Conservation (phyloP, 2,797 vertebrate genomes). For the Ctenopoma kingsleyae region DNA sequence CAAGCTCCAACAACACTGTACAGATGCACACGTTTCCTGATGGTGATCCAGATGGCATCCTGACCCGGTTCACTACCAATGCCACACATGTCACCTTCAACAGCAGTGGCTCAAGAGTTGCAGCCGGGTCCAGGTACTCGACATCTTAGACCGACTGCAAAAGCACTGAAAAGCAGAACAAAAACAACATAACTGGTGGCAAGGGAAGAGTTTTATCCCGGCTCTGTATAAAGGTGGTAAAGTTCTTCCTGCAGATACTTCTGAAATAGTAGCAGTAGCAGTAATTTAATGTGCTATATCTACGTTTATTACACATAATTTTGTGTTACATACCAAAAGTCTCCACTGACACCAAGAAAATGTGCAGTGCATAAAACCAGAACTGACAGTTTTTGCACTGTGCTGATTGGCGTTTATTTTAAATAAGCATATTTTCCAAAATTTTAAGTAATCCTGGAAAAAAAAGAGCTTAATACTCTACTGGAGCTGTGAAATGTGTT, state of each 20-base stretch:
- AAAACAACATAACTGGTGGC: background rate
- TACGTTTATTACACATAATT: too few species aligned
- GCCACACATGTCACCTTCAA: constrained; percentile 94
- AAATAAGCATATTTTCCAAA: background rate
- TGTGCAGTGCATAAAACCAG: too few species aligned
- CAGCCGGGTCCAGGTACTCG: constrained; percentile 92
- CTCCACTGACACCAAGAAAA: too few species aligned
- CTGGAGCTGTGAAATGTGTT: too few species aligned
- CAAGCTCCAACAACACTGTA: constrained; percentile 92
- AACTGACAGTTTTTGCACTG: background rate
- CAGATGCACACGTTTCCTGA: constrained; percentile 96
- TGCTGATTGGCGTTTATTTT: background rate
- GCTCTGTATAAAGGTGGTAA: background rate
- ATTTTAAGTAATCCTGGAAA: background rate
- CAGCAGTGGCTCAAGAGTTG: constrained; percentile 85
- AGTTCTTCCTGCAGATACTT: background rate
- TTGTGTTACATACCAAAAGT: too few species aligned
- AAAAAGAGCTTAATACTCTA: too few species aligned
- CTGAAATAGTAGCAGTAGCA: too few species aligned
- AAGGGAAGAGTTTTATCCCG: too few species aligned
- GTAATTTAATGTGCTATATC: too few species aligned
- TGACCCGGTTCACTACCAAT: constrained; percentile 94
- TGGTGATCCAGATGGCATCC: constrained; percentile 93
- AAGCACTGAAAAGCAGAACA: too few species aligned
- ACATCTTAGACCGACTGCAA: background rate